Evolutionary conservation across 1,140 invertebrate genomes (phyloP), one percentile per base, ranked within the genome.

Genomic region (Heliconius nattereri): DNA sequence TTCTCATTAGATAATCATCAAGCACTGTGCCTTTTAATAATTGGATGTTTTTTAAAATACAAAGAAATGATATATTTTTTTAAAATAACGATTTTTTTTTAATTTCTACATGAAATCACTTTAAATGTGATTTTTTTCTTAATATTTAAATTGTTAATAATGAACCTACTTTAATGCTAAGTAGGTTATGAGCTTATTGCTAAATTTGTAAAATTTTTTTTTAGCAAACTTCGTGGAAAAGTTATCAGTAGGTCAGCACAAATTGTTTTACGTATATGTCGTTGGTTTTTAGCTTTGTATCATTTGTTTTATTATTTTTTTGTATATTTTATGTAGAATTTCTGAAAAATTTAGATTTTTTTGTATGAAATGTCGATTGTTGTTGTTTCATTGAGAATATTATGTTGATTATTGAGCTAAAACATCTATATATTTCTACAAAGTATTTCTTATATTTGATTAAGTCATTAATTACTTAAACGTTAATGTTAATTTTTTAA

Each of bases 151-250:
- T 72, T 54, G 2, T 72, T 66, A 35, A 49, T 2, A 73, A 13
- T 11, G 9, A 13, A 11, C 60, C 60, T 66, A 66, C 60, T 66
- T 29, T 66, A 26, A 66, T 29, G 60, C 60, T 66, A 66, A 66
- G 60, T 26, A 66, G 60, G 26, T 11, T 66, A 29, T 66, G 5
- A 66, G 60, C 60, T 66, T 66, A 54, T 70, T 37, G 78, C 76
- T 81, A 81, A 78, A 76, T 77, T 76, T 73, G 60, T 23, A 71
- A 37, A 82, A 86, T 95, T 95, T 95, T 94, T 87, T 96, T 96
- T 95, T 96, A 97, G 97, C 96, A 97, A 97, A 96, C 96, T 97
- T 91, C 96, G 96, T 94, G 97, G 97, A 95, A 97, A 96, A 95
- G 96, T 95, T 95, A 94, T 97, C 94, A 96, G 95, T 96, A 97